These are phyloP conservation scores for Zoroaster sp. DNA, from an alignment of 53 echinoderm and acorn worm genomes.

Conservation along the genomic window DNA sequence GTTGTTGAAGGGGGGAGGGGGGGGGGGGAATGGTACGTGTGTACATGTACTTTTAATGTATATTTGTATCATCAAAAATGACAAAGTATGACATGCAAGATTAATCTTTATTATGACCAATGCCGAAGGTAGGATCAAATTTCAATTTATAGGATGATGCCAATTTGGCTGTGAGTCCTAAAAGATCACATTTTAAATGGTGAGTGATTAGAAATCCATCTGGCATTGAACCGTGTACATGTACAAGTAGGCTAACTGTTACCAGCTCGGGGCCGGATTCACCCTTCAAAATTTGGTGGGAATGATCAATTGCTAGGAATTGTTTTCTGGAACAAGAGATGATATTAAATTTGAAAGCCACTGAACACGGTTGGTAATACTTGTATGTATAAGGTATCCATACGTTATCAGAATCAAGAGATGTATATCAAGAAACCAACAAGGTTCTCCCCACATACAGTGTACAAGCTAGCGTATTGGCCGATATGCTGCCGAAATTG, in stretches of 20 bases:
- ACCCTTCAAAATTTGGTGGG: neutral
- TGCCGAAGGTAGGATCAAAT: neutral
- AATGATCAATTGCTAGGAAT: neutral
- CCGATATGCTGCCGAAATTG: too few species aligned
- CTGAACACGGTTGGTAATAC: too few species aligned
- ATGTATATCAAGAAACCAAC: neutral
- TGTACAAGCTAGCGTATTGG: too few species aligned
- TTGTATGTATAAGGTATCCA: too few species aligned
- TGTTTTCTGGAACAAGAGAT: too few species aligned
- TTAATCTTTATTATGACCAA: conserved; percentile 17
- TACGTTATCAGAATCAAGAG: neutral
- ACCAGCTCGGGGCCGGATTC: neutral
- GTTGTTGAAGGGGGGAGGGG: neutral
- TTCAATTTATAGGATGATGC: conserved; percentile 16
- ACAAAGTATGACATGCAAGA: neutral
- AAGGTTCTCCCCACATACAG: too few species aligned
- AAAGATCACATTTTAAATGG: neutral
- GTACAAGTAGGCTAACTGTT: neutral
- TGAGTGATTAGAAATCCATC: neutral
- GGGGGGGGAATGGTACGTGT: neutral
- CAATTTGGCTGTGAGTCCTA: conserved; percentile 9
- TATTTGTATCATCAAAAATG: neutral
- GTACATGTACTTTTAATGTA: neutral
- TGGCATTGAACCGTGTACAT: neutral
- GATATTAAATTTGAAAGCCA: too few species aligned